These are phyloP conservation scores for Bombylius major DNA, from an alignment of 2,888 invertebrate species.

Conservation along the genomic window DNA sequence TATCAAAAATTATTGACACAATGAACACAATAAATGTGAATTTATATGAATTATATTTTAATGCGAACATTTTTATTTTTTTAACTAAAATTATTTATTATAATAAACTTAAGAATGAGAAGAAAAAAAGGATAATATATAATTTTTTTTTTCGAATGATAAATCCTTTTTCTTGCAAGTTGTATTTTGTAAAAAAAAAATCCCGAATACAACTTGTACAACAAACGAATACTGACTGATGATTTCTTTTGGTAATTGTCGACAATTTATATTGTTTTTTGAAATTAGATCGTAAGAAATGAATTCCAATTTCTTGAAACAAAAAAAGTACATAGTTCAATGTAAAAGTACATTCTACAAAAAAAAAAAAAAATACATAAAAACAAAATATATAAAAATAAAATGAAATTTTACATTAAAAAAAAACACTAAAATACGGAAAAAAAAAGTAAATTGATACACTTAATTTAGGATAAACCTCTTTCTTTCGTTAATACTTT, in stretches of 20 bases:
- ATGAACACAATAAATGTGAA: too few relatives aligned
- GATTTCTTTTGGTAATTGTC: neutral
- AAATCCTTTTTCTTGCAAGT: neutral
- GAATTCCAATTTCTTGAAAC: neutral
- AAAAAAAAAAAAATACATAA: neutral
- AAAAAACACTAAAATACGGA: neutral
- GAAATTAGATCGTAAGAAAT: conserved; percentile 7
- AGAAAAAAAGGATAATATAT: too few relatives aligned
- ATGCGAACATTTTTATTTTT: too few relatives aligned
- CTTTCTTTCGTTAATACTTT: neutral
- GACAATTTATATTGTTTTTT: conserved; percentile 10
- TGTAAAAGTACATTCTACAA: neutral
- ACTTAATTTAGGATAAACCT: conserved; percentile 9
- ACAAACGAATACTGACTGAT: conserved; percentile 6
- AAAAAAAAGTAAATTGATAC: neutral
- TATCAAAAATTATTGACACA: too few relatives aligned
- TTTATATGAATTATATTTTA: too few relatives aligned
- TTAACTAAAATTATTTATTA: too few relatives aligned
- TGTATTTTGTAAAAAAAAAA: neutral
- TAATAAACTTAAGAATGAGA: too few relatives aligned
- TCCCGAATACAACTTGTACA: neutral
- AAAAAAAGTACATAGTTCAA: neutral
- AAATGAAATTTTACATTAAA: neutral
- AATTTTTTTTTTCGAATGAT: too few relatives aligned
- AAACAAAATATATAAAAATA: neutral